Percentiles rank a stretch among this genome's conserved stretches.
Evolutionary conservation across 37 sponge, comb jelly and placozoan genomes (phyloP).

Genomic region (Spongilla lacustris): DNA sequence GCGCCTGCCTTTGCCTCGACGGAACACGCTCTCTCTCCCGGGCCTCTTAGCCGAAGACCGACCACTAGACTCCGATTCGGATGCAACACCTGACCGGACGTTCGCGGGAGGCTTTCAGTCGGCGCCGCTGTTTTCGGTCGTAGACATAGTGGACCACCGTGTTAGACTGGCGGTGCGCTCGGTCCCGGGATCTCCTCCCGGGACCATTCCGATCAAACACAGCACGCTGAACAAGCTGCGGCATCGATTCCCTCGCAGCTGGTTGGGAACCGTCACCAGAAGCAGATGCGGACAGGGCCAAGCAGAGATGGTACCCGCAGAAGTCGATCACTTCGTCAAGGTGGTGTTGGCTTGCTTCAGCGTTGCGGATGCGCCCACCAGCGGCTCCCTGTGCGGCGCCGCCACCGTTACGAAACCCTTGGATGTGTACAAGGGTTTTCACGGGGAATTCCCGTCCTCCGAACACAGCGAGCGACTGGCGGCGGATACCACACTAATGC

Average conservation of each 20-base stretch:
- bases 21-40: background rate
- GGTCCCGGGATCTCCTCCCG: background rate
- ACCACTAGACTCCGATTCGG: conserved; percentile 1
- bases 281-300: background rate
- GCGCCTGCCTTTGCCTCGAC: background rate
- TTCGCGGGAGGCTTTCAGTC: background rate
- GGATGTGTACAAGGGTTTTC: conserved; percentile 50
- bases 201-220: conserved; percentile 12
- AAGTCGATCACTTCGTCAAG: background rate
- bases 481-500: conserved; percentile 16
- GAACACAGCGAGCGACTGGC: conserved; percentile 53
- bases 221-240: conserved; percentile 10
- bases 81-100: background rate
- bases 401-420: conserved; percentile 16
- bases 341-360: conserved; percentile 40
- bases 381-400: background rate
- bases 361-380: conserved; percentile 19
- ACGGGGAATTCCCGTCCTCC: conserved; percentile 64
- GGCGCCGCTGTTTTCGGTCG: background rate
- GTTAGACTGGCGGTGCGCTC: background rate
- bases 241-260: conserved; percentile 41
- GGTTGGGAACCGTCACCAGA: conserved; percentile 28
- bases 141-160: too few relatives aligned
- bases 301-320: background rate
- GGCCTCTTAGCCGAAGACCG: conserved; percentile 27